These are phyloP conservation scores for Streptopelia turtur DNA, from an alignment of 2,797 vertebrate genomes.

Conservation along the genomic window DNA sequence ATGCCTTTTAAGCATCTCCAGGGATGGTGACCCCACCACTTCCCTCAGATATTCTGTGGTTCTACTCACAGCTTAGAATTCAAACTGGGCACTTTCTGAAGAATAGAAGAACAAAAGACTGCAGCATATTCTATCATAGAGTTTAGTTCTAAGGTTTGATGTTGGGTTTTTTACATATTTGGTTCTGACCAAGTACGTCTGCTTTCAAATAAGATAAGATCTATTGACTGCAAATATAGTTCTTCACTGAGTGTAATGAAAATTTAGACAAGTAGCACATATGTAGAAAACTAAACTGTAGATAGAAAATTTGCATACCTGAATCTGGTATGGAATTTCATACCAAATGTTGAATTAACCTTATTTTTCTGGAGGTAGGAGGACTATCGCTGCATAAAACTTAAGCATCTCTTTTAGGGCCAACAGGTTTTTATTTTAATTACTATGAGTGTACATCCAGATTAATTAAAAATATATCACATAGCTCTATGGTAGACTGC, in stretches of 20 bases:
- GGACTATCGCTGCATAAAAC: not conserved
- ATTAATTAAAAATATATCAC: not conserved
- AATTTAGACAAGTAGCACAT: not conserved
- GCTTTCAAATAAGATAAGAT: not conserved
- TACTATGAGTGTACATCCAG: not conserved
- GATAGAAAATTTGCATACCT: not conserved
- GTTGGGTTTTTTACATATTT: fast-evolving
- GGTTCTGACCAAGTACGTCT: not conserved
- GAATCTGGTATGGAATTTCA: not conserved
- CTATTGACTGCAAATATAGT: not conserved
- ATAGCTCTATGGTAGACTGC: not conserved
- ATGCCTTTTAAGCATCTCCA: too few relatives aligned
- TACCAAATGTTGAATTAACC: not conserved
- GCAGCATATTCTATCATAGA: not conserved
- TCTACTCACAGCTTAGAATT: not conserved
- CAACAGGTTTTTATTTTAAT: not conserved
- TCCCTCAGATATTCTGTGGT: not conserved
- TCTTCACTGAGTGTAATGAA: not conserved
- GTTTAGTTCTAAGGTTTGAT: not conserved
- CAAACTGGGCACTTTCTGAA: not conserved
- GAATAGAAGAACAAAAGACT: not conserved
- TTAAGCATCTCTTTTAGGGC: not conserved
- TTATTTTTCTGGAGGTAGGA: not conserved
- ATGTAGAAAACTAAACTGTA: not conserved
- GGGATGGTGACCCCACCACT: too few relatives aligned